Conservation (phyloP, 2,888 invertebrate genomes). For the Altica lythri region DNA sequence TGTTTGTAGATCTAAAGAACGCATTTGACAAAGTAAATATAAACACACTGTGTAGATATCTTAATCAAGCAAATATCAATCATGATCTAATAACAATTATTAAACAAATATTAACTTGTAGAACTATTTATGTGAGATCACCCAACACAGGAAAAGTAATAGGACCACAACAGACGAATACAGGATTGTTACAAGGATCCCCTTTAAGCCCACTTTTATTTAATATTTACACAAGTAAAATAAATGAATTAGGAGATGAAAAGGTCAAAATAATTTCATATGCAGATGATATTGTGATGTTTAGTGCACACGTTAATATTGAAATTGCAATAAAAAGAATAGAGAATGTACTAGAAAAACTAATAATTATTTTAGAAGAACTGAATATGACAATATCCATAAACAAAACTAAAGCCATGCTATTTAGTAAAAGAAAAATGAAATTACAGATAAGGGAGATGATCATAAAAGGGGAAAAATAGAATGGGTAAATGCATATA, state of each 20-base stretch:
- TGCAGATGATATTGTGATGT: constrained; percentile 17
- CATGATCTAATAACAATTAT: constrained; percentile 5
- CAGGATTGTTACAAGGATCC: constrained; percentile 19
- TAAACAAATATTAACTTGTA: not conserved
- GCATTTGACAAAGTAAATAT: constrained; percentile 13
- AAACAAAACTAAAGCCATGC: constrained; percentile 22
- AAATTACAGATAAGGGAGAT: not conserved
- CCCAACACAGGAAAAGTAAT: not conserved
- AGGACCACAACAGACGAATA: constrained; percentile 2
- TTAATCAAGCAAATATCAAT: not conserved
- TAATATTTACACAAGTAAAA: constrained; percentile 12
- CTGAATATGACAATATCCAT: constrained; percentile 6
- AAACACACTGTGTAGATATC: not conserved
- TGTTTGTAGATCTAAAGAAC: constrained; percentile 7
- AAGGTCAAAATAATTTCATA: constrained; percentile 7
- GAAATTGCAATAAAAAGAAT: not conserved
- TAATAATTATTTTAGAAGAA: constrained; percentile 8
- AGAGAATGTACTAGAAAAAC: constrained; percentile 11
- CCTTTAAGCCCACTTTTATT: constrained; percentile 16
- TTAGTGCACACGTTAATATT: not conserved
- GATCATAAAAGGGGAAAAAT: not conserved
- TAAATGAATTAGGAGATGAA: constrained; percentile 8
- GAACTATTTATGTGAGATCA: constrained; percentile 4
- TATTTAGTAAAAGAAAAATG: constrained; percentile 16
- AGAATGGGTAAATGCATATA: constrained; percentile 11